These are phyloP conservation scores for Catharus fuscescens DNA, from an alignment of 2,113 vertebrate genomes.

Conservation along the genomic window DNA sequence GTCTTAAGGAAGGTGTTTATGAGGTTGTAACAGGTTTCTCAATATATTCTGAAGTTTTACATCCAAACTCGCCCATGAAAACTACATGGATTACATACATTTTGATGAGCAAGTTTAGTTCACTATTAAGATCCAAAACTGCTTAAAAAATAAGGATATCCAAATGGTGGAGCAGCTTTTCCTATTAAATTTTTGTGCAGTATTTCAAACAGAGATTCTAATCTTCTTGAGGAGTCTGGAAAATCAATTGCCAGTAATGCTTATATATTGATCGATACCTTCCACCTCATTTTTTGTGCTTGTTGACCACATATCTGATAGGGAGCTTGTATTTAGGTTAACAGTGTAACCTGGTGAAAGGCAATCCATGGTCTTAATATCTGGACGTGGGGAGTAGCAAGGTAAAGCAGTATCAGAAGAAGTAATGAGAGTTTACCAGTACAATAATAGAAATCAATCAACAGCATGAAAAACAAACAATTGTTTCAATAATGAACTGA, in stretches of 20 bases:
- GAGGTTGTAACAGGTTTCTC: background rate
- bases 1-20: background rate
- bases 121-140: background rate
- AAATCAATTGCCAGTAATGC: background rate
- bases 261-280: background rate
- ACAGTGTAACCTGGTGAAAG: background rate
- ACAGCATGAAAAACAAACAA: background rate
- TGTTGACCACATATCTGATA: background rate
- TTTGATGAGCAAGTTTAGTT: background rate
- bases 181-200: background rate
- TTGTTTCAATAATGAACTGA: background rate
- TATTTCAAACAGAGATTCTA: background rate
- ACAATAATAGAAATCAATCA: background rate
- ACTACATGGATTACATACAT: background rate
- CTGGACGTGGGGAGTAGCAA: background rate
- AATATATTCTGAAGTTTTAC: background rate
- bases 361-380: background rate
- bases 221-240: background rate
- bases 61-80: accelerated
- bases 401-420: background rate
- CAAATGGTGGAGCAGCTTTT: background rate
- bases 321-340: background rate
- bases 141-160: background rate
- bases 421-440: background rate
- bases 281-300: background rate